Evolutionary conservation across 2,888 invertebrate genomes (phyloP), one percentile per base, ranked within the genome.

Genomic region (Thumatha senex): DNA sequence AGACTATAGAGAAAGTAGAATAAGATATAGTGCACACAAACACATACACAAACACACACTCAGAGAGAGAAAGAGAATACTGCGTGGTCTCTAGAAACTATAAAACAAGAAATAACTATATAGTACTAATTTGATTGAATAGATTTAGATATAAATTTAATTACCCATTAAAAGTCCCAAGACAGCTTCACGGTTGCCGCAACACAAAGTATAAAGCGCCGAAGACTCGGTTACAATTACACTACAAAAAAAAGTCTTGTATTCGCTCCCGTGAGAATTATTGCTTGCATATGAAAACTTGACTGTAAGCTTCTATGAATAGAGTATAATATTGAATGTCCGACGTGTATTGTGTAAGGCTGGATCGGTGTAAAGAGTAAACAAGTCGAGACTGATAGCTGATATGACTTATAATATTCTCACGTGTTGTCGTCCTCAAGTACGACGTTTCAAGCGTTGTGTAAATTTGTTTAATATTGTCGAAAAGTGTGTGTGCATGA

Each of bases 211-310:
- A 46, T n/a, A 46, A 48, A 48, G 24, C 35, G 35, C 43, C 40
- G 31, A 56, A 47, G 48, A 58, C 55, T 66, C 46, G 58, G 66
- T 64, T 65, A 65, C 60, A 60, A 65, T 60, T 52, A 63, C 58
- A 56, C 52, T 41, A 31, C 31, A 51, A 42, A 52, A 56, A 61
- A 55, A 49, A 55, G 13, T 33, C 11, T 48, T 15, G 39, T 56
- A 40, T 49, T 39, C 47, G 52, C 46, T 40, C 50, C 40, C 54
- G 51, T 63, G 61, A 51, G 61, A 66, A 63, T 51, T 33, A 29
- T 34, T 14, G 34, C 12, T 8, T 34, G 9, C 31, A 42, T 46
- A 34, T 7, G 11, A 1, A 47, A 46, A 56, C 29, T 5, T 18
- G 24, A 13, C 46, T 48, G 48, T 56, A 47, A 29, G 0, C 0